phyloP scores from a whole-genome alignment of 2,113 vertebrate genomes.

The Scomber colias region DNA sequence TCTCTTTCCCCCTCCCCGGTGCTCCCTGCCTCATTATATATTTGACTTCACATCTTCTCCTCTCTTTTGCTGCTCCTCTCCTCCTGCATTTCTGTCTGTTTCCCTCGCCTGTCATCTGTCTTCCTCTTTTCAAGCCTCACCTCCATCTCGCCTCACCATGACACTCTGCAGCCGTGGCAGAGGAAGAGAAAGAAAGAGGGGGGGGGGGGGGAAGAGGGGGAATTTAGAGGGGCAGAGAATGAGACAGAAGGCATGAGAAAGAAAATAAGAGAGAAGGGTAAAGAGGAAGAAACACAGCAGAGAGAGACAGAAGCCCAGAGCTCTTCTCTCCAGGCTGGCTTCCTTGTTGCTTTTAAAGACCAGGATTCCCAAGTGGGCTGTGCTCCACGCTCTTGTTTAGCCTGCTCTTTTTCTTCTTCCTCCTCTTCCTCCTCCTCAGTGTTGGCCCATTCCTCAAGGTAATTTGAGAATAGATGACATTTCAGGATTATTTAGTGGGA shows the following conservation, averaged over 20 bases:
- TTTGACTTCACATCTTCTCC: constrained; percentile 48
- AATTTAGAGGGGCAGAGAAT: background rate
- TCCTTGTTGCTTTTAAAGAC: constrained; percentile 41
- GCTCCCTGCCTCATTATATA: constrained; percentile 52
- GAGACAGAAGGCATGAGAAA: background rate
- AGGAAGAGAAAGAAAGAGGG: background rate
- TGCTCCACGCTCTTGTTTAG: constrained; percentile 18
- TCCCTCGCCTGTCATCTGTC: constrained; percentile 39
- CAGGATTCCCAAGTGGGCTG: constrained; percentile 18
- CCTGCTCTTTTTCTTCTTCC: background rate
- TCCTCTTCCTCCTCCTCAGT: background rate
- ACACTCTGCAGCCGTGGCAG: constrained; percentile 40
- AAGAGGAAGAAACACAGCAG: constrained; percentile 7
- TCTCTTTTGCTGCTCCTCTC: constrained; percentile 6
- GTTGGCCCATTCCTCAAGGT: constrained; percentile 43
- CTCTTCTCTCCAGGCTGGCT: constrained; percentile 8
- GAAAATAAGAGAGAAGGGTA: background rate
- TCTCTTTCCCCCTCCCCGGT: constrained; percentile 7
- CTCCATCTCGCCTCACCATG: constrained; percentile 17
- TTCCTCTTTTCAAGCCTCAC: constrained; percentile 18
- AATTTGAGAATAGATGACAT: constrained; percentile 68
- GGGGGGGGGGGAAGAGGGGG: background rate
- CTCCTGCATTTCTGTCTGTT: constrained; percentile 21
- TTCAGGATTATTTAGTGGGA: constrained; percentile 63
- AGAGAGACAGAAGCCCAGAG: background rate